Evolutionary conservation across 2,888 invertebrate genomes (phyloP).

Genomic region (Synergus itoensis): DNA sequence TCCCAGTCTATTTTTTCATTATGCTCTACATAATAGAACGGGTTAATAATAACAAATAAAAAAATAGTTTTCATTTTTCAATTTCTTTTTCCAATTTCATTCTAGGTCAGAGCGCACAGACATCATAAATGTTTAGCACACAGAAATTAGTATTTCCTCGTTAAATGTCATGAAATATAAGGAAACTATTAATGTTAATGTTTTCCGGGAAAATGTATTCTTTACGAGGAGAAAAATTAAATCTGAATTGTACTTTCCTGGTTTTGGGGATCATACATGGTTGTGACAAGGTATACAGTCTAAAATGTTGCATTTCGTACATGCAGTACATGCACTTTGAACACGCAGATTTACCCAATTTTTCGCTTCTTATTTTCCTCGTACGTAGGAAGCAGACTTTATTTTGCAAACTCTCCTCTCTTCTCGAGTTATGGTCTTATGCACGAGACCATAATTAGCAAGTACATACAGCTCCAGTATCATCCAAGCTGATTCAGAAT

Average conservation of each 20-base stretch:
- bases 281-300: not conserved
- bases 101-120: too few species aligned
- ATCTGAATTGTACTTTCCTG: not conserved
- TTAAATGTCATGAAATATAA: not conserved
- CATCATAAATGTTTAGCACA: not conserved
- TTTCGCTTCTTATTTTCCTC: not conserved
- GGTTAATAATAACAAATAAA: not conserved
- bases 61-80: not conserved
- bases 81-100: not conserved
- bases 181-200: not conserved
- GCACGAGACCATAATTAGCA: conserved; percentile 21
- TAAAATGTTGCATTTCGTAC: not conserved
- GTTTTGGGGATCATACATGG: not conserved
- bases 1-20: not conserved
- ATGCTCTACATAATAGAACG: too few species aligned
- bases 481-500: conserved; percentile 18
- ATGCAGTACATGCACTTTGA: not conserved
- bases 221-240: conserved; percentile 12
- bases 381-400: not conserved
- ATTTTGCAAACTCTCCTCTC: conserved; percentile 23
- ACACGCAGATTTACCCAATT: not conserved
- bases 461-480: not conserved
- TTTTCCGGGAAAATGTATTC: conserved; percentile 5
- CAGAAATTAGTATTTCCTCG: conserved; percentile 5
- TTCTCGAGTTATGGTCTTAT: conserved; percentile 20